Base-by-base conservation (phyloP, 2,888 invertebrate genomes). In the Ephialtes manifestator region DNA sequence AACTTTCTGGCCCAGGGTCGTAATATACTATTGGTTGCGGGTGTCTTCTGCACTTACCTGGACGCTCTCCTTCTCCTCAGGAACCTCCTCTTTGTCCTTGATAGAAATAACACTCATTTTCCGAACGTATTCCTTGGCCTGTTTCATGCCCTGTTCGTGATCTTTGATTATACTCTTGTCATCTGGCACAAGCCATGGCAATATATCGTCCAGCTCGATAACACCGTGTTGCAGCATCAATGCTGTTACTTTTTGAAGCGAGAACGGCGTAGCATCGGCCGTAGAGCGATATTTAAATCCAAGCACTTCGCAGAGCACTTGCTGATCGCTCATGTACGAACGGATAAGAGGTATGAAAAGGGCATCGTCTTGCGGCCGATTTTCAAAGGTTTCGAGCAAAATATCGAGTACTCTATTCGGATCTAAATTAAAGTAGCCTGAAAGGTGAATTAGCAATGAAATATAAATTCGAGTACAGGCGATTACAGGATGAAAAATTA, bases 371-470 rank as follows among this genome's bases (percentile, higher is more conserved):
- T 97, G 96, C 0, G 97, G 97, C 78, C 97, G 96, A 88, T 97
- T 97, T 94, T 99, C 99, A 95, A 99, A 99, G 39, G 98, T 98
- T 94, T 99, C 99, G 90, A 99, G 95, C 89, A 99, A 97, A 86
- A 99, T 97, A 93, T 99, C 99, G 87, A 99, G 95, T 15, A 99
- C 99, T 92, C 99, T 96, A 94, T 99, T 99, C 4, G 99, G 99
- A 95, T 99, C 99, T 93, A 99, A 96, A 95, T 99, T 99, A 94
- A 99, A 99, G 94, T 99, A 99, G 92, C 99, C 99, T 98, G 94
- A 3, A 92, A 91, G 86, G 24, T 8, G 48, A 68, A 48, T 10
- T 7, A 8, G 13, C 39, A 35, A 63, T 18, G 4, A 18, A 67
- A 24, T 83, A 65, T 68, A 76, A 68, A 70, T 31, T 31, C 60